Conservation (phyloP, 2,797 vertebrate species). For the Lophotriccus pileatus region DNA sequence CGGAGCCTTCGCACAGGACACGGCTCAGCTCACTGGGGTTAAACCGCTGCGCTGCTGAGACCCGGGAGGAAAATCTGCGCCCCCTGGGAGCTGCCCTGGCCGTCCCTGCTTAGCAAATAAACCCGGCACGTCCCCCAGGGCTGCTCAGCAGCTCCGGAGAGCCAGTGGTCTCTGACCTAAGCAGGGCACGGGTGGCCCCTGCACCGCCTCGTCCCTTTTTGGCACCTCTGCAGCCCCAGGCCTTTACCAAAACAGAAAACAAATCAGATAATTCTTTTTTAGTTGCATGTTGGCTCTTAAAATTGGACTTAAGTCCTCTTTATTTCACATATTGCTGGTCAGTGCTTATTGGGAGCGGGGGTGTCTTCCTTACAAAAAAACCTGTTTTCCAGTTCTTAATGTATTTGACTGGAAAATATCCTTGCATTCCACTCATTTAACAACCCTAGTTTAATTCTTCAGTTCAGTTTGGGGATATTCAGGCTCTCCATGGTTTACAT, state of each 20-base stretch:
- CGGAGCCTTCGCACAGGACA: background rate
- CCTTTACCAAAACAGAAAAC: background rate
- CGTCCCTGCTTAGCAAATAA: background rate
- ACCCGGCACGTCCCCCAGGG: background rate
- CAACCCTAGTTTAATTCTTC: background rate
- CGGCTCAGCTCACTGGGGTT: background rate
- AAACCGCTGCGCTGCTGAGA: background rate
- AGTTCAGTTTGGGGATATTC: background rate
- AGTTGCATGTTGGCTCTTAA: background rate
- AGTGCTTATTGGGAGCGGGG: fast-evolving
- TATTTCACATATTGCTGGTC: background rate
- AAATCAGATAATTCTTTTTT: background rate
- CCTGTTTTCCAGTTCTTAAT: background rate
- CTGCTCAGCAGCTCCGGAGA: background rate
- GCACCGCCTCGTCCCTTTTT: fast-evolving
- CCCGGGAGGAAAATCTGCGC: background rate
- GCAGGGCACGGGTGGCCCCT: background rate
- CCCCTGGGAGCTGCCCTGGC: background rate
- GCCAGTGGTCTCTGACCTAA: background rate
- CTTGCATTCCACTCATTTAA: background rate
- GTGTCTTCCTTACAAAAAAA: background rate
- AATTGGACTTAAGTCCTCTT: background rate
- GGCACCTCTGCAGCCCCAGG: background rate
- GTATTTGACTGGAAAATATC: background rate
- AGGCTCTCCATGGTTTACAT: background rate